Base-by-base conservation (phyloP, 1,140 invertebrate genomes). In the Papilio machaon region DNA sequence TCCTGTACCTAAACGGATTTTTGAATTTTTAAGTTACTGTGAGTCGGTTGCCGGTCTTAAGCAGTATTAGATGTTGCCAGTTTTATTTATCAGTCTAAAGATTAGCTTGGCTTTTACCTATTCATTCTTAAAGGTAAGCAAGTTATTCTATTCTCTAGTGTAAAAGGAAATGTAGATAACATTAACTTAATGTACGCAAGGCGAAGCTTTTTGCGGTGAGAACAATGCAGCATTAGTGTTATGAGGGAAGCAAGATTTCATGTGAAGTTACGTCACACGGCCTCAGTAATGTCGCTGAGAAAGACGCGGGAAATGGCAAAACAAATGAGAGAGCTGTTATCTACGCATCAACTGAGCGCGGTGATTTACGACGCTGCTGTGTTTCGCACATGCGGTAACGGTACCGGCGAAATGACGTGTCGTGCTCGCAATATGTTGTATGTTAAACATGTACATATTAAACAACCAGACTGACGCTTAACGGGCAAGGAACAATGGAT, bases 321-420 rank as follows among this genome's bases (percentile, higher is more conserved):
- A 92, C 91, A 94, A 93, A 92, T 92, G 89, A 91, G 90, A 90
- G 89, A 88, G 88, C 87, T 92, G 86, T 92, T 92, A 91, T 92
- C 91, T 92, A 90, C 90, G 90, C 91, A 91, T 93, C 91, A 92
- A n/a, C n/a, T n/a, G n/a, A n/a, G 87, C 88, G 80, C 85, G 79
- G 89, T 92, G 90, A 93, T 92, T 93, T 93, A 93, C 87, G 91
- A 92, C 73, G 83, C 82, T 85, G 88, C 90, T 90, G 88, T 90
- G 88, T 90, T 84, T 81, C 83, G 83, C 83, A 85, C 85, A 87
- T 81, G 82, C 82, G 84, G 83, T 80, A 90, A 89, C 91, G 88
- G 91, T 91, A 90, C 81, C 75, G 58, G 77, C 85, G 87, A 90
- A 89, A 90, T 88, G 81, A 88, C 88, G 90, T 89, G 87, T 85